These are phyloP conservation scores for Corvus moneduloides DNA, from an alignment of 2,113 vertebrate species.

Conservation along the genomic window DNA sequence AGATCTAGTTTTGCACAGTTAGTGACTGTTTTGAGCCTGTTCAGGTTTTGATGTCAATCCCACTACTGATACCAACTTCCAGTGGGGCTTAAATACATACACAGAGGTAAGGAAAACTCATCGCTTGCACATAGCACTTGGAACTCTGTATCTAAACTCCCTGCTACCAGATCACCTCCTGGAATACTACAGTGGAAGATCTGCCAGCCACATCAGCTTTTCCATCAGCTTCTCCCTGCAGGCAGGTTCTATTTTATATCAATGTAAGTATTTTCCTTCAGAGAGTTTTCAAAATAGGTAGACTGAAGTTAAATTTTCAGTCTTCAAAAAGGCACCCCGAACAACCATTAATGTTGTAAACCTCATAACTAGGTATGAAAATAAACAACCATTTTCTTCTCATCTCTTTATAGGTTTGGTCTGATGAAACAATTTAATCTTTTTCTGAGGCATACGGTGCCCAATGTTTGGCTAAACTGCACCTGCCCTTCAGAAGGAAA, in stretches of 20 bases:
- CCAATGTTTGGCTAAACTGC: neutral
- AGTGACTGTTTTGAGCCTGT: neutral
- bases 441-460: neutral
- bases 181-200: neutral
- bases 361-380: neutral
- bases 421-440: neutral
- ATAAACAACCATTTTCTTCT: neutral
- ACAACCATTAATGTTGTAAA: neutral
- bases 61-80: neutral
- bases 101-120: neutral
- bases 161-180: neutral
- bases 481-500: neutral
- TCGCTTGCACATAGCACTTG: neutral
- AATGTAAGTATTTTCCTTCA: neutral
- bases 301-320: neutral
- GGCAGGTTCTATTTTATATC: neutral
- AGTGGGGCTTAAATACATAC: neutral
- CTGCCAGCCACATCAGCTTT: neutral
- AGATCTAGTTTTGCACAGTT: neutral
- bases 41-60: neutral
- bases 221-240: neutral
- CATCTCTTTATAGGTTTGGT: neutral
- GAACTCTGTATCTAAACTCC: neutral
- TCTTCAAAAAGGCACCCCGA: neutral
- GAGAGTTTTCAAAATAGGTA: neutral